Percentiles rank a stretch among this genome's conserved stretches.
Evolutionary conservation across 2,113 vertebrate genomes (phyloP).

Genomic region (Panurus biarmicus): DNA sequence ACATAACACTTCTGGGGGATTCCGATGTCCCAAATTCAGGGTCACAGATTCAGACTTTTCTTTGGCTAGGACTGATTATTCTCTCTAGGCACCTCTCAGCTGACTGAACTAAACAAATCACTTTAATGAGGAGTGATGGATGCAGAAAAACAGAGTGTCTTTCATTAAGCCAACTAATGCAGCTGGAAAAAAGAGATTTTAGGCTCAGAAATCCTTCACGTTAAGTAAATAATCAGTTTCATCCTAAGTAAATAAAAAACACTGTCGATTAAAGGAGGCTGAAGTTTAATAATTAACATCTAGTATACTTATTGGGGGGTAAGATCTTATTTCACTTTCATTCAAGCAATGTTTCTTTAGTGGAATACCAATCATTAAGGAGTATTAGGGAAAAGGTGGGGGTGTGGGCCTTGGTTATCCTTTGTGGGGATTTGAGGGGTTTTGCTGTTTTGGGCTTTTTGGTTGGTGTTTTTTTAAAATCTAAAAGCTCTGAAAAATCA

Average conservation of each 20-base stretch:
- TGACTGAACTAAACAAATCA: background rate
- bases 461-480: background rate
- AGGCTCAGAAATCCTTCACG: background rate
- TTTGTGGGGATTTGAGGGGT: fast-evolving
- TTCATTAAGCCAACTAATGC: background rate
- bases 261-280: background rate
- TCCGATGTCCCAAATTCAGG: background rate
- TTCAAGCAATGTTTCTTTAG: background rate
- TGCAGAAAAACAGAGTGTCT: background rate
- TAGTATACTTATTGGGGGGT: background rate
- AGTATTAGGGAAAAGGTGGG: background rate
- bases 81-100: background rate
- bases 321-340: background rate
- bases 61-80: background rate
- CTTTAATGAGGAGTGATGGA: background rate
- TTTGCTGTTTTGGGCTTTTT: background rate
- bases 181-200: background rate
- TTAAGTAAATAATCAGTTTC: background rate
- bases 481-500: background rate
- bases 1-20: background rate
- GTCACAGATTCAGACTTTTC: background rate
- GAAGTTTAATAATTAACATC: background rate
- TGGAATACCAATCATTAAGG: background rate
- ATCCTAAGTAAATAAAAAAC: background rate
- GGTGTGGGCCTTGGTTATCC: background rate